Conservation (phyloP, 2,797 vertebrate genomes). For the Hirundo rustica region DNA sequence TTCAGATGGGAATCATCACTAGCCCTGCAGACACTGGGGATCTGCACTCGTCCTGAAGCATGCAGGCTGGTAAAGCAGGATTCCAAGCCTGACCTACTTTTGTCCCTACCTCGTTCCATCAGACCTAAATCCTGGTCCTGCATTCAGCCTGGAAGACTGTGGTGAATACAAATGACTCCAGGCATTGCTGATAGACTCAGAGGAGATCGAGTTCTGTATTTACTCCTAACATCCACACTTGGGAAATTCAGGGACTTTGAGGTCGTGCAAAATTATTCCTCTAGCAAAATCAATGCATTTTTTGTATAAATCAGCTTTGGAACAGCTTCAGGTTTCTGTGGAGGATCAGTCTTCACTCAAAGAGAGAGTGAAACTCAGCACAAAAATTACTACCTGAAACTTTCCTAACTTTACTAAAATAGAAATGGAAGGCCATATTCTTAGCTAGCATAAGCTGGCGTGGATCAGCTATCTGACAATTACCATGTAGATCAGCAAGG, state of each 20-base stretch:
- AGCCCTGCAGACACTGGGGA: background rate
- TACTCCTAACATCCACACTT: background rate
- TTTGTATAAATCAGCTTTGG: slow-evolving; percentile 41
- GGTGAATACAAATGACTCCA: slow-evolving; percentile 48
- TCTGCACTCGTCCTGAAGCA: background rate
- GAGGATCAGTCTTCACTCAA: background rate
- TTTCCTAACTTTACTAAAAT: slow-evolving; percentile 49
- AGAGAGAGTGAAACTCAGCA: background rate
- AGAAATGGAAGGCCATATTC: slow-evolving; percentile 1
- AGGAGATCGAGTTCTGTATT: background rate
- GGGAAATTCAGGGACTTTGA: background rate
- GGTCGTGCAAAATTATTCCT: background rate
- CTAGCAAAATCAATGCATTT: slow-evolving; percentile 10
- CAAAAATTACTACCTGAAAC: slow-evolving; percentile 11
- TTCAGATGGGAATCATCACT: slow-evolving; percentile 17
- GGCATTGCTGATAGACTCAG: slow-evolving; percentile 4
- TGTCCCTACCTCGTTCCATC: slow-evolving; percentile 37
- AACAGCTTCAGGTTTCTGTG: background rate
- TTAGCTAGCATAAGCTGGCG: background rate
- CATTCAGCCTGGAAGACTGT: slow-evolving; percentile 21
- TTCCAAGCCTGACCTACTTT: slow-evolving; percentile 63
- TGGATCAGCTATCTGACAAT: slow-evolving; percentile 7
- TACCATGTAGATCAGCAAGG: slow-evolving; percentile 15
- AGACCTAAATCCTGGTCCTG: slow-evolving; percentile 43
- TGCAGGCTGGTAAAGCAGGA: slow-evolving; percentile 5